Base-by-base conservation (phyloP, 2,888 invertebrate species). In the Nemotelus pantherinus region DNA sequence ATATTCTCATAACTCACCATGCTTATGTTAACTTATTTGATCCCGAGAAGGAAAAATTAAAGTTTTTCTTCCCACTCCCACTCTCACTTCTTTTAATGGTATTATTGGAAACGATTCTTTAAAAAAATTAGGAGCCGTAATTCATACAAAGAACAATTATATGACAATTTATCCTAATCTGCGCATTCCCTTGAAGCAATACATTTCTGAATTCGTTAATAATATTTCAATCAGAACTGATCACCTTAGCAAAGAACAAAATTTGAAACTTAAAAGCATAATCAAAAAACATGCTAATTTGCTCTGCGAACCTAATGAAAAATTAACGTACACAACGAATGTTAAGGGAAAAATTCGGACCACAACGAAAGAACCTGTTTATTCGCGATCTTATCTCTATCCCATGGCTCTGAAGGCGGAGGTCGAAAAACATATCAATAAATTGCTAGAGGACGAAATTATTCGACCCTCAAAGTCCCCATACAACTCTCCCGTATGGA, bases 401-500 rank as follows among this genome's bases (percentile, higher is more conserved):
- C n/a, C n/a, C n/a, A n/a, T n/a, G n/a, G n/a, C n/a, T n/a, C n/a
- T n/a, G n/a, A n/a, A n/a, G n/a, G n/a, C n/a, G n/a, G n/a, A n/a
- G n/a, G n/a, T n/a, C n/a, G n/a, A n/a, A n/a, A n/a, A n/a, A n/a
- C n/a, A n/a, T n/a, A n/a, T n/a, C n/a, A n/a, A n/a, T n/a, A n/a
- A n/a, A n/a, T n/a, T n/a, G n/a, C n/a, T n/a, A n/a, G n/a, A n/a
- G n/a, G n/a, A n/a, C n/a, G n/a, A n/a, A n/a, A n/a, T n/a, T n/a
- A n/a, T n/a, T n/a, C n/a, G n/a, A n/a, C 75, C 60, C 5, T 75
- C 75, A 2, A 75, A 63, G n/a, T 63, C 63, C 3, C 75, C 60
- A 7, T 63, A 75, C 53, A 63, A 75, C 50, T 55, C 55, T 2
- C 71, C 71, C 2, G 55, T 71, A 2, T 75, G 64, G 63, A 75